Conservation (phyloP, 2,888 invertebrate genomes). For the Elysia crispata region DNA sequence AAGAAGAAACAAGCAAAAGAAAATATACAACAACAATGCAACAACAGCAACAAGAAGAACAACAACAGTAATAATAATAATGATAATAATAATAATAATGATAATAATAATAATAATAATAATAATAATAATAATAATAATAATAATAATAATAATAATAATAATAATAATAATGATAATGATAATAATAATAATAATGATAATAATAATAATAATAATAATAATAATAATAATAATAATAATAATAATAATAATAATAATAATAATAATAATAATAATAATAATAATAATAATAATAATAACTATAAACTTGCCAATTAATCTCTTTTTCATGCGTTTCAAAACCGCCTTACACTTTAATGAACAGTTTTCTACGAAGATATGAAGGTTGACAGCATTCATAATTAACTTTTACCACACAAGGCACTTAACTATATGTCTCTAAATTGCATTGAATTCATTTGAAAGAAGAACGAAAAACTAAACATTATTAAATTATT, state of each 20-base stretch:
- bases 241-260: slow-evolving; percentile 9
- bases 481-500: no score
- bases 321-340: no score
- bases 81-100: slow-evolving; percentile 1
- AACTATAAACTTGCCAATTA: neutral
- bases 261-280: slow-evolving; percentile 4
- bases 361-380: no score
- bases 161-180: neutral
- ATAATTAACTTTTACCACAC: no score
- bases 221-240: slow-evolving; percentile 9
- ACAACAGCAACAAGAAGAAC: neutral
- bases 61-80: neutral
- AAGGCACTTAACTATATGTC: no score
- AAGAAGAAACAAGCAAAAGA: no score
- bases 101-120: slow-evolving; percentile 1
- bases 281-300: neutral
- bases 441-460: no score
- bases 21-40: no score
- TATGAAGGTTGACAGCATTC: no score
- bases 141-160: neutral
- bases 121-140: neutral
- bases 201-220: slow-evolving; percentile 9
- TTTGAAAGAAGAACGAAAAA: no score
- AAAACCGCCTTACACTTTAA: no score
- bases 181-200: slow-evolving; percentile 4